These are phyloP conservation scores for Proteles cristata DNA, from an alignment of 2,113 vertebrate species.

Conservation along the genomic window DNA sequence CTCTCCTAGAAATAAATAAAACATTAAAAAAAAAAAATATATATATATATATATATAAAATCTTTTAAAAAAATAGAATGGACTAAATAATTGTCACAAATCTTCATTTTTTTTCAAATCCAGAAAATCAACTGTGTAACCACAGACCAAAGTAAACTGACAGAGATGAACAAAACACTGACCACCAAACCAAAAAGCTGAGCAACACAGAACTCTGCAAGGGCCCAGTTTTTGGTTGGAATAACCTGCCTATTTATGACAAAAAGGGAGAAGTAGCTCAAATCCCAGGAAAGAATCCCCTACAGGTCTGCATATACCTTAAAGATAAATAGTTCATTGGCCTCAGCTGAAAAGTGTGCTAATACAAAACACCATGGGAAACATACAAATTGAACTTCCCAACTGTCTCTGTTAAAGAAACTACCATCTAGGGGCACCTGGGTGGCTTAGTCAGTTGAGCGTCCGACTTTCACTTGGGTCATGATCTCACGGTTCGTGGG, in stretches of 20 bases:
- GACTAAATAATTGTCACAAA: not conserved
- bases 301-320: not conserved
- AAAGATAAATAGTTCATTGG: conserved; percentile 35
- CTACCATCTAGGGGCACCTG: not conserved
- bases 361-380: conserved; percentile 18
- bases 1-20: too few relatives aligned
- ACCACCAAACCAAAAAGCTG: not conserved
- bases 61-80: too few relatives aligned
- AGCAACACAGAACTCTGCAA: not conserved
- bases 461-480: too few relatives aligned
- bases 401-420: not conserved
- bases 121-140: not conserved
- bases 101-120: conserved; percentile 38
- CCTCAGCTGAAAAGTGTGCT: not conserved
- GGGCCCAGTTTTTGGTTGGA: not conserved
- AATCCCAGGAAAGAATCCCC: not conserved
- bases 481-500: too few relatives aligned
- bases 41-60: too few relatives aligned
- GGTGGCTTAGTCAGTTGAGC: too few relatives aligned
- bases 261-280: conserved; percentile 26
- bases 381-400: conserved; percentile 25
- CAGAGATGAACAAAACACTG: not conserved
- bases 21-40: too few relatives aligned
- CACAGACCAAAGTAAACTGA: not conserved
- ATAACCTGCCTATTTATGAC: not conserved